These are phyloP conservation scores for Psephotus haematonotus DNA, from an alignment of 2,113 vertebrate genomes.

Conservation along the genomic window DNA sequence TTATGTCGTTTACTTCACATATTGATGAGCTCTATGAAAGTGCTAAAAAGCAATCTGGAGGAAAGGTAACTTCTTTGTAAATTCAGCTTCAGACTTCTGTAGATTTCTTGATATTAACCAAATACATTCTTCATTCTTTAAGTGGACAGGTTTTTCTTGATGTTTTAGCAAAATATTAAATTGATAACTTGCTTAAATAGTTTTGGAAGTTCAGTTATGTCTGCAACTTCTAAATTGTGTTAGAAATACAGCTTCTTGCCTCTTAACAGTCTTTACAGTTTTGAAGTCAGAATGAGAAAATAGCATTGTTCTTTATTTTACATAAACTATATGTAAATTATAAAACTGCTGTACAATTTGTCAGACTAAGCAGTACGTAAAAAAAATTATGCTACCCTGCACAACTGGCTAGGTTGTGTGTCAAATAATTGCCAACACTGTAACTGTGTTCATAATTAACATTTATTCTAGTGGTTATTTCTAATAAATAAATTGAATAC, in stretches of 20 bases:
- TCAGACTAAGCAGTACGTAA: not conserved
- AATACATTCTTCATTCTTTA: fast-evolving
- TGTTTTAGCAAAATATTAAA: not conserved
- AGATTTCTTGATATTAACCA: not conserved
- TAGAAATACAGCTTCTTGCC: not conserved
- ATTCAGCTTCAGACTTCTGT: not conserved
- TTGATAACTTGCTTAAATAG: not conserved
- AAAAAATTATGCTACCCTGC: not conserved
- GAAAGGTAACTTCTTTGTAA: constrained; percentile 80
- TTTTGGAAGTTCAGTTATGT: not conserved
- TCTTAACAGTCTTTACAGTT: not conserved
- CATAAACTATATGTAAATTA: not conserved
- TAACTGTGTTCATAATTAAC: not conserved
- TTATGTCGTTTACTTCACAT: constrained; percentile 92
- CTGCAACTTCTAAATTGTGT: not conserved
- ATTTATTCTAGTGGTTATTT: not conserved
- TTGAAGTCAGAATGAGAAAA: not conserved
- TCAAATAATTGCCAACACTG: not conserved
- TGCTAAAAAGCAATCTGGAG: constrained; percentile 91
- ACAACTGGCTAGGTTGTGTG: not conserved
- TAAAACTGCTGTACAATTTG: not conserved
- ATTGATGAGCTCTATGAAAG: constrained; percentile 91
- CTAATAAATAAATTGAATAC: not conserved
- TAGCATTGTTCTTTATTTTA: not conserved
- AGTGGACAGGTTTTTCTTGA: not conserved